Evolutionary conservation across 2,888 invertebrate genomes (phyloP).

Genomic region (Caenorhabditis zanzibari): DNA sequence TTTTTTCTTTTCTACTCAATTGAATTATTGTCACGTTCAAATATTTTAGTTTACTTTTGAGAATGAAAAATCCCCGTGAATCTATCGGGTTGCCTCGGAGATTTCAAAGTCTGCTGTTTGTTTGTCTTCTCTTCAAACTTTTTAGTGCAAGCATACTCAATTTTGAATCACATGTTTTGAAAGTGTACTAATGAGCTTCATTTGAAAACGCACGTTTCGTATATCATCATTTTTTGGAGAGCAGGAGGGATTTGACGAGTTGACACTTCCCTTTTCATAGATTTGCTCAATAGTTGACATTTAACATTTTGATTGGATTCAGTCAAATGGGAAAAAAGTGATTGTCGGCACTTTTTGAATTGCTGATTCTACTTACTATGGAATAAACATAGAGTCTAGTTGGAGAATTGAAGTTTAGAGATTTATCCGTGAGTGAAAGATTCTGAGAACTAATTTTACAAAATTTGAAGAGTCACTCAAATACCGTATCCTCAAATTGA

Average conservation of each 20-base stretch:
- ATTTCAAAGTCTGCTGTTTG: constrained; percentile 14
- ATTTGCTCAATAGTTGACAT: neutral
- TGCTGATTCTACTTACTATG: too few species aligned
- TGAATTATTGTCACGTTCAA: neutral
- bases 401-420: too few species aligned
- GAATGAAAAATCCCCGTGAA: too few species aligned
- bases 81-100: constrained; percentile 39
- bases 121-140: constrained; percentile 10
- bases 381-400: too few species aligned
- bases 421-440: too few species aligned
- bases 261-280: neutral
- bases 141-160: neutral
- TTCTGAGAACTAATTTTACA: too few species aligned
- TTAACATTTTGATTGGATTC: constrained; percentile 25
- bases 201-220: constrained; percentile 5
- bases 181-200: constrained; percentile 24
- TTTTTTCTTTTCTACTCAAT: neutral
- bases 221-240: constrained; percentile 24
- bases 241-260: neutral
- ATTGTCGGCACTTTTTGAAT: too few species aligned
- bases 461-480: too few species aligned
- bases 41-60: neutral
- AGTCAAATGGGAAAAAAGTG: neutral
- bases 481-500: too few species aligned
- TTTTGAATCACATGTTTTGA: constrained; percentile 12